Evolutionary conservation across 2,797 vertebrate species (phyloP), one percentile per base, ranked within the genome.

Genomic region (Gila robusta): DNA sequence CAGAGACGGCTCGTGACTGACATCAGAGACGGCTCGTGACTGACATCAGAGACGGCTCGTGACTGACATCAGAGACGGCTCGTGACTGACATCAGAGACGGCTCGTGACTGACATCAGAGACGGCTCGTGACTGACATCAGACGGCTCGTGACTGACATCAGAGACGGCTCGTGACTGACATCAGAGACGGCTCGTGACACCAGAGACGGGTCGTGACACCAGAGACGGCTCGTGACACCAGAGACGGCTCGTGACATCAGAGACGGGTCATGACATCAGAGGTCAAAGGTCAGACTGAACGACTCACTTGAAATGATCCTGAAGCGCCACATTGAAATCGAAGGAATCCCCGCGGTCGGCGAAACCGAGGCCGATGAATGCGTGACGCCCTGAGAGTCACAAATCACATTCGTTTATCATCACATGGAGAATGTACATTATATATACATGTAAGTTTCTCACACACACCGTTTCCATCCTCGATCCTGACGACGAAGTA

Each of bases 251-350:
- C 41, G 0, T 41, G 41, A 41, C 41, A 41, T 41, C 41, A 44
- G 10, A 10, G 41, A 44, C 41, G 41, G 2, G 0, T 44, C 41
- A 0, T 44, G 70, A 32, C 14, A 1, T 78, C 41, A 17, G 19
- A 72, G 66, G 78, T 79, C 66, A 70, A 62, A 85, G 67, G 66
- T 44, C 12, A n/a, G 23, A 74, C 32, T 52, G 23, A 14, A 2
- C 0, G 28, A 96, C 98, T 97, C 92, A 99, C 98, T 99, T 99
- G 90, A 99, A 99, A 91, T 99, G 98, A 91, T 99, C 98, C 92
- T 99, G 98, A 67, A 99, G 93, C 4, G 98, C 97, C 17, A 99
- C 98, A 0, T 98, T 99, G 94, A 99, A 99, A 94, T 99, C 98
- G 88, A 99, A 99, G 8, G 98, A 98, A n/a, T 99, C 98, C 0